Evolutionary conservation across 53 echinoderm and acorn worm genomes (phyloP).

Genomic region (Antedon mediterranea): DNA sequence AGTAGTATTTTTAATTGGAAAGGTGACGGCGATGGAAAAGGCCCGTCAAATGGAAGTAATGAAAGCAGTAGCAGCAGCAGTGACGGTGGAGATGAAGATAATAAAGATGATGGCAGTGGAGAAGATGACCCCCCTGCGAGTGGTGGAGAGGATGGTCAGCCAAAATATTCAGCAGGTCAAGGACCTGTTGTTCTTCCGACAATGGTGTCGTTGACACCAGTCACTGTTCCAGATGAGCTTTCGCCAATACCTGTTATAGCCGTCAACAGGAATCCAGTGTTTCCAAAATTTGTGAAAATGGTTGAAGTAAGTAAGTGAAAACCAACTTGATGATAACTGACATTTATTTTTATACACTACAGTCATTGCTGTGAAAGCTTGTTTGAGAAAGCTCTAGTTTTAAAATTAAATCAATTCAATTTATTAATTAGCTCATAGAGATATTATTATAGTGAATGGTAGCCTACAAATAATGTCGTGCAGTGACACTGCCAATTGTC

Average conservation of each 20-base stretch:
- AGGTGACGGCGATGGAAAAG: background rate
- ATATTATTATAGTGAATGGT: too few relatives aligned
- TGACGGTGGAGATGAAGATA: background rate
- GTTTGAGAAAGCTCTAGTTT: too few relatives aligned
- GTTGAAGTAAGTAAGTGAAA: constrained; percentile 54
- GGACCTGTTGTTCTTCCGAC: background rate
- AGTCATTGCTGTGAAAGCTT: too few relatives aligned
- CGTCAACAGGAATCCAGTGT: constrained; percentile 87
- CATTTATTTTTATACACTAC: too few relatives aligned
- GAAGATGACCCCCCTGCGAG: background rate
- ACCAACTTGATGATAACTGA: background rate
- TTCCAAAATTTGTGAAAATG: constrained; percentile 98
- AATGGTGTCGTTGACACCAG: constrained; percentile 62
- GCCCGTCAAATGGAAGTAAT: background rate
- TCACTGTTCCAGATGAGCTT: constrained; percentile 79
- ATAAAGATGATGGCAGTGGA: background rate
- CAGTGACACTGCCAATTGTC: too few relatives aligned
- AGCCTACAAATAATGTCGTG: too few relatives aligned
- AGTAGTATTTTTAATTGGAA: background rate
- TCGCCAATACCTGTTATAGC: constrained; percentile 90
- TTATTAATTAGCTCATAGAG: too few relatives aligned
- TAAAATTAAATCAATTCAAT: too few relatives aligned
- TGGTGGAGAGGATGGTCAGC: background rate
- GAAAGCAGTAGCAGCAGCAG: background rate
- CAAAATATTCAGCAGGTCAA: too few relatives aligned